phyloP scores from a whole-genome alignment of 2,888 invertebrate species.

The Ochropleura leucogaster region DNA sequence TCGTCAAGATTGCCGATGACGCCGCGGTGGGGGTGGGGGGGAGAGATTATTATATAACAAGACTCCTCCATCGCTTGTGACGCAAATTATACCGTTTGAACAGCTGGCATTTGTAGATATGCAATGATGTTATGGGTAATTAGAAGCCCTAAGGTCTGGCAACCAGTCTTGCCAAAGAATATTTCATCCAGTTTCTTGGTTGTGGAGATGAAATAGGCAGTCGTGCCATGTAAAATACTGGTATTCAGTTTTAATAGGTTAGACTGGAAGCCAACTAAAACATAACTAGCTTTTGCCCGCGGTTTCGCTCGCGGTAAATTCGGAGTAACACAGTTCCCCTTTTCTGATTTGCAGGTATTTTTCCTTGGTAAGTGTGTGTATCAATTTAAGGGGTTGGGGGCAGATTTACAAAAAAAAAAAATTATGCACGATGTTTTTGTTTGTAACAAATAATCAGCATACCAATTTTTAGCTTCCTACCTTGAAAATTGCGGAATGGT shows the following conservation, averaged over 20 bases:
- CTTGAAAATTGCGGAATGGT: no score
- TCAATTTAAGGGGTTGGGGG: no score
- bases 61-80: neutral
- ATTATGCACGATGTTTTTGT: no score
- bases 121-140: neutral
- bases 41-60: neutral
- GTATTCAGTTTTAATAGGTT: neutral
- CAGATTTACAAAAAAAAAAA: no score
- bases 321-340: no score
- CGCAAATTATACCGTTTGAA: neutral
- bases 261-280: neutral
- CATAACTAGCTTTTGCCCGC: no score
- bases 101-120: neutral
- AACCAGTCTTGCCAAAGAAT: neutral
- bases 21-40: neutral
- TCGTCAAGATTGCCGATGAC: neutral
- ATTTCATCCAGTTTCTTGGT: neutral
- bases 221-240: neutral
- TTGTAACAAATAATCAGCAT: no score
- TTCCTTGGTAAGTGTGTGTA: no score
- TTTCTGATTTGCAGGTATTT: no score
- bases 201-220: neutral
- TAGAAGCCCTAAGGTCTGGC: no score
- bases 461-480: no score
- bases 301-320: no score